Conservation (phyloP, 2,113 vertebrate species). For the Balaeniceps rex region DNA sequence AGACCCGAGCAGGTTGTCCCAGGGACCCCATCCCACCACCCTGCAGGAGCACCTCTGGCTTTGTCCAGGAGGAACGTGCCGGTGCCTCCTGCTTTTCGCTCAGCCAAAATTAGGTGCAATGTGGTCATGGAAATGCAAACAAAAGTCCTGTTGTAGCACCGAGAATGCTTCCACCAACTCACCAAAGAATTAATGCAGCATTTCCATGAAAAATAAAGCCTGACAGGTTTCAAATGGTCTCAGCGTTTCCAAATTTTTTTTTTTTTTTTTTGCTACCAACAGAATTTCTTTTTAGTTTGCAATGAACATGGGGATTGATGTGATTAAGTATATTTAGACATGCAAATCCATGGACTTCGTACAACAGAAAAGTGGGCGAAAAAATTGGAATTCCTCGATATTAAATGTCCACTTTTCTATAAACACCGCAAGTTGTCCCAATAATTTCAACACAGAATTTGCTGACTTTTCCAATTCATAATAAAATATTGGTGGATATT, state of each 20-base stretch:
- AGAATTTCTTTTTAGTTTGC: neutral
- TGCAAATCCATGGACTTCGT: neutral
- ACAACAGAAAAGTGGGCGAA: neutral
- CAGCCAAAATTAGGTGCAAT: neutral
- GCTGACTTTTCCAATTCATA: neutral
- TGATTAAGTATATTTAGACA: neutral
- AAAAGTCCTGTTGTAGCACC: accelerated
- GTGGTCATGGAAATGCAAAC: neutral
- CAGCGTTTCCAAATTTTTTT: neutral
- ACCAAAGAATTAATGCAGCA: accelerated
- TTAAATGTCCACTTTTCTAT: neutral
- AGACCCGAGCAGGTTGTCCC: neutral
- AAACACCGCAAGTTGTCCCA: neutral
- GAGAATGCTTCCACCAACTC: accelerated
- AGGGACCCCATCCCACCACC: neutral
- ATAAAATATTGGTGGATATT: neutral
- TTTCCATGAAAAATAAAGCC: neutral
- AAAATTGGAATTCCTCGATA: neutral
- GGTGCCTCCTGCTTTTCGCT: neutral
- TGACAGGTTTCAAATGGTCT: neutral
- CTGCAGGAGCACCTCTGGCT: neutral
- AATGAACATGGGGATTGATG: neutral
- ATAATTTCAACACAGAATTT: neutral
- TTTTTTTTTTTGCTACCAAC: neutral
- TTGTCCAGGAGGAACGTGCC: accelerated